Evolutionary conservation across 2,113 vertebrate genomes (phyloP).

Genomic region (Mola mola): DNA sequence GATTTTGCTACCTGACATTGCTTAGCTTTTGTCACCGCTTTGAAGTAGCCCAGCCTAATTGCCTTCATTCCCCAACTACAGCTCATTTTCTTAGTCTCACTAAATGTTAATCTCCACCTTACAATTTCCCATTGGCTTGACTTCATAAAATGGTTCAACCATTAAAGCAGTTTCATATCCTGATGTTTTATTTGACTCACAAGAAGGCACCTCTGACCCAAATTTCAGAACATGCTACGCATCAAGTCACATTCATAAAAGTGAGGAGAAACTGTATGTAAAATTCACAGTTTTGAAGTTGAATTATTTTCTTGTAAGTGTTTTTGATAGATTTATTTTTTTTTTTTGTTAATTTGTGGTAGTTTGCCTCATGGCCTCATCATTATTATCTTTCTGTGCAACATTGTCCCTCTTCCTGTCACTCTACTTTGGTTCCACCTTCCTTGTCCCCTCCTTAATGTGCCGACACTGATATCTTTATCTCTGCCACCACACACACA

Average conservation of each 20-base stretch:
- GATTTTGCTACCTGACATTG: conserved; percentile 21
- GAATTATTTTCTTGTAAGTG: too few relatives aligned
- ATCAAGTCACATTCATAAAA: too few relatives aligned
- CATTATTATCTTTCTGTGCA: neutral
- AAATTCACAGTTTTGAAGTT: too few relatives aligned
- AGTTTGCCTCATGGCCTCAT: neutral
- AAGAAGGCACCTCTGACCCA: neutral
- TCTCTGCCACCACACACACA: neutral
- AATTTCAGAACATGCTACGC: too few relatives aligned
- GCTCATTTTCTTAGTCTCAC: too few relatives aligned
- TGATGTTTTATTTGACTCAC: neutral
- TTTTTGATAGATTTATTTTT: too few relatives aligned
- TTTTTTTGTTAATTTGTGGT: neutral
- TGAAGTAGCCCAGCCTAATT: too few relatives aligned
- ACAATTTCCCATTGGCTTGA: neutral
- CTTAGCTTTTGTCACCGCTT: conserved; percentile 7
- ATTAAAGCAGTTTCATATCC: neutral
- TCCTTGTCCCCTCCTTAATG: neutral
- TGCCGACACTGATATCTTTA: neutral
- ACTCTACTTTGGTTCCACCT: neutral
- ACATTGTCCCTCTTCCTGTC: neutral
- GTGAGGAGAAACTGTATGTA: too few relatives aligned
- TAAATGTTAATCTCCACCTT: too few relatives aligned
- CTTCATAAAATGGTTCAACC: neutral
- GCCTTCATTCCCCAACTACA: too few relatives aligned